Base-by-base conservation (phyloP, 1,140 invertebrate species). In the Drosophila pandora region DNA sequence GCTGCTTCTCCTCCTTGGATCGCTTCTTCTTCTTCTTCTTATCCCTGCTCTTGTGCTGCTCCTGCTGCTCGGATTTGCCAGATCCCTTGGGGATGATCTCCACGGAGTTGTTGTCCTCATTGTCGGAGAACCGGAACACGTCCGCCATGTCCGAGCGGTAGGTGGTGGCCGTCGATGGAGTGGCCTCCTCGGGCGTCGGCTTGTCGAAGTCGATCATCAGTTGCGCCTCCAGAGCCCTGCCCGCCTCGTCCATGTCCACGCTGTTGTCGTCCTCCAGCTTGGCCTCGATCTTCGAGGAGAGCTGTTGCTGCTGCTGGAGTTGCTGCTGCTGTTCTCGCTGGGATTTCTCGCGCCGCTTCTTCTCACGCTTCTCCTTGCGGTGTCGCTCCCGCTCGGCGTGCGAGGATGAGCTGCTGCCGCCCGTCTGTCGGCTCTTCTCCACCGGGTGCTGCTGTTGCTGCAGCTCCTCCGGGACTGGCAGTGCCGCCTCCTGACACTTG, bases 1-100 rank as follows among this genome's bases (percentile, higher is more conserved):
- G 75, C 17, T 75, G 94, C 76, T 94, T 94, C 60, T 96, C 96
- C 78, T 97, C 96, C 81, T 95, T 96, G 21, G 94, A 96, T 77
- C 95, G 96, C 81, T 96, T 97, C 52, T 96, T 94, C 79, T 96
- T 97, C 91, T 97, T 96, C 85, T 95, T 96, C 87, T 95, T 96
- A 70, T 96, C 95, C 76, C 95, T 95, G 17, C 93, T 92, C 64
- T 96, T 95, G 48, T 88, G 83, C 34, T 57, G 79, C 43, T 67
- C 62, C 47, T 63, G 69, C 25, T 37, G 61, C 13, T 43, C 68
- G 22, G 21, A 59, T 48, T 34, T 65, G 60, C 8, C 45, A 60
- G 50, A 6, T 3, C 58, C 50, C 25, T 74, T 63, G 17, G 43
- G 17, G 2, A 41, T 22, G 9, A 74, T 41, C 13, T 79, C 64